A percentile compares a stretch with the other conserved stretches of the same genome.
Conservation (phyloP, 1,140 invertebrate genomes). For the Sesamia nonagrioides region DNA sequence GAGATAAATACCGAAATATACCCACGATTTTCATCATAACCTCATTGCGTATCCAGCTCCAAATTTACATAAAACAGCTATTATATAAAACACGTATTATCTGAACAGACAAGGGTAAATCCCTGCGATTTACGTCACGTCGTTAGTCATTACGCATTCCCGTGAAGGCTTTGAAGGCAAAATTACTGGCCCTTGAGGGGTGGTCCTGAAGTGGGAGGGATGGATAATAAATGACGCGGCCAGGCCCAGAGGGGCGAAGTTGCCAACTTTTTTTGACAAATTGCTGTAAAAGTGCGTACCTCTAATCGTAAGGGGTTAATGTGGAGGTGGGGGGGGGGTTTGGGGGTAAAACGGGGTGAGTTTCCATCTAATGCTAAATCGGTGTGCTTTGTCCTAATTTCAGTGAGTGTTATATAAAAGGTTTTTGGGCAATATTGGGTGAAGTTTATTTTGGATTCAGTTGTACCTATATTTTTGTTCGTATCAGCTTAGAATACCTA, state of each 20-base stretch:
- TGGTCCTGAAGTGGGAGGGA: slow-evolving; percentile 56
- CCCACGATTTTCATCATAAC: not conserved
- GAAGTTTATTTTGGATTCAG: not conserved
- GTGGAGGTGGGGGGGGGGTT: slow-evolving; percentile 23
- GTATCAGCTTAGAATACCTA: too few species aligned
- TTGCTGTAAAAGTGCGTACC: slow-evolving; percentile 76
- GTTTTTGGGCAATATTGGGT: not conserved
- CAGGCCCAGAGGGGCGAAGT: slow-evolving; percentile 68
- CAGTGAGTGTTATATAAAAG: not conserved
- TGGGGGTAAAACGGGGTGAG: slow-evolving; percentile 9
- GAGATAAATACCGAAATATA: too few species aligned
- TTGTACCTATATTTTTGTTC: too few species aligned
- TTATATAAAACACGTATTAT: slow-evolving; percentile 28
- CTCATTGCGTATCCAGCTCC: not conserved
- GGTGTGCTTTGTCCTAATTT: slow-evolving; percentile 5
- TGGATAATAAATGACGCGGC: slow-evolving; percentile 78
- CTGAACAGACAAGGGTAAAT: slow-evolving; percentile 72
- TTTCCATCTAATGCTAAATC: slow-evolving; percentile 11
- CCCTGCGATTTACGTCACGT: slow-evolving; percentile 78
- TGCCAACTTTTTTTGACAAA: slow-evolving; percentile 84
- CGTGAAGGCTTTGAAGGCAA: slow-evolving; percentile 81
- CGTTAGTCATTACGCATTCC: slow-evolving; percentile 82
- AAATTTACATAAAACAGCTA: slow-evolving; percentile 27
- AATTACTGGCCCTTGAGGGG: slow-evolving; percentile 78
- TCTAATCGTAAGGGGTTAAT: slow-evolving; percentile 49